Evolutionary conservation across 1,140 invertebrate species (phyloP), one percentile per base, ranked within the genome.

Genomic region (Drosophila parabipectinata): DNA sequence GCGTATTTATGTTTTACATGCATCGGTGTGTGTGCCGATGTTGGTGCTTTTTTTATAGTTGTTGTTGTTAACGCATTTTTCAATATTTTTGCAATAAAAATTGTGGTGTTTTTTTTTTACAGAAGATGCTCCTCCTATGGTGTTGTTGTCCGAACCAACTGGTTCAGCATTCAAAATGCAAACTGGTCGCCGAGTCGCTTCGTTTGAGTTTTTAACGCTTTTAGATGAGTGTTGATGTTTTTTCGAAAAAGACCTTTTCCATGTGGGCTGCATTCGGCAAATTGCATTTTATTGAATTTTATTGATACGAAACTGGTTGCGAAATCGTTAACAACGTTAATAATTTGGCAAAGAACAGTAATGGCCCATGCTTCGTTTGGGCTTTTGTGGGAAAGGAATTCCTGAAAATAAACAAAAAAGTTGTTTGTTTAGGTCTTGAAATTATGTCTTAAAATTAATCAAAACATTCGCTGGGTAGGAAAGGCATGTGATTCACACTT

Each of bases 61-160:
- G 71, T 52, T 72, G 55, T 72, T 56, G 66, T 83, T 45, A 77
- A 88, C 76, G 83, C 84, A 79, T 88, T 87, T 87, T 88, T 87
- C 79, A 87, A 87, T 87, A 87, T 88, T 87, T 87, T 87, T 87
- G 82, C 82, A 87, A 87, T 87, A 87, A 88, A 87, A 81, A 72
- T 37, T 37, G 34, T 66, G 54, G 73, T 77, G 76, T 58, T 85
- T 60, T 18, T 18, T 18, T 18, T 72, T 69, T 74, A 80, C 59
- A 77, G 81, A 82, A 87, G 83, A 88, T 87, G 83, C 83, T 84
- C 68, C 64, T 12, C 12, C 4, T 21, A 4, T n/a, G 50, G 44
- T 32, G 59, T 44, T 24, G 50, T n/a, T 37, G 53, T 18, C 54
- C 54, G 44, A 59, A 47, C 72, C 84, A 79, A 88, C 83, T 87